Evolutionary conservation across 2,888 invertebrate genomes (phyloP).

Genomic region (Barypeithes pellucidus): DNA sequence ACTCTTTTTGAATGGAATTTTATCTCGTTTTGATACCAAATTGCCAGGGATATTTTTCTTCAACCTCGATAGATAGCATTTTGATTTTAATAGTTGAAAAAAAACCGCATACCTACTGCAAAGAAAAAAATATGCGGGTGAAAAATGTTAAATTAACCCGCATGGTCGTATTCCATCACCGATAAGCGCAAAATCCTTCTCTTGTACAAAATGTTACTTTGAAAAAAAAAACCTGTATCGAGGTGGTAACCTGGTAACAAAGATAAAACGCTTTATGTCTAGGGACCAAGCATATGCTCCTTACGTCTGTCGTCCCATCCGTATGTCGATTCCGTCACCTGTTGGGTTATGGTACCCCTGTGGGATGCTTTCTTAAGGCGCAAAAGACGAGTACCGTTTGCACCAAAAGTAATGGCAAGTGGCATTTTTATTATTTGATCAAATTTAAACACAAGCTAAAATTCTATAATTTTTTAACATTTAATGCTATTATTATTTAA

Average conservation of each 20-base stretch:
- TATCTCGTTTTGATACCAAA: too few relatives aligned
- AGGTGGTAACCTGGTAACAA: slow-evolving; percentile 36
- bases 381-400: not conserved
- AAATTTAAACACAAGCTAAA: too few relatives aligned
- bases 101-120: too few relatives aligned
- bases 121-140: too few relatives aligned
- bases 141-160: not conserved
- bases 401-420: not conserved
- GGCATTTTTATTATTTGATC: too few relatives aligned
- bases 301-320: slow-evolving; percentile 48
- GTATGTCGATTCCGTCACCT: slow-evolving; percentile 52
- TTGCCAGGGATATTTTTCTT: too few relatives aligned
- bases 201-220: slow-evolving; percentile 5
- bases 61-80: too few relatives aligned
- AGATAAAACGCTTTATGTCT: slow-evolving; percentile 32
- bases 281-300: slow-evolving; percentile 51
- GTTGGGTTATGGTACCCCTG: slow-evolving; percentile 50
- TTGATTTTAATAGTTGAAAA: too few relatives aligned
- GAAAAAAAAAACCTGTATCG: not conserved
- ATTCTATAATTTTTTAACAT: too few relatives aligned
- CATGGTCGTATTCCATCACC: slow-evolving; percentile 1
- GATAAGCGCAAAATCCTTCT: not conserved
- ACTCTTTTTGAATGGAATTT: too few relatives aligned
- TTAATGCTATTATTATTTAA: too few relatives aligned
- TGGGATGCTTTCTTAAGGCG: slow-evolving; percentile 39